A percentile compares a stretch with the other conserved stretches of the same genome.
phyloP scores from a whole-genome alignment of 2,113 vertebrate species.

The Stomatorhinus ivindoensis region DNA sequence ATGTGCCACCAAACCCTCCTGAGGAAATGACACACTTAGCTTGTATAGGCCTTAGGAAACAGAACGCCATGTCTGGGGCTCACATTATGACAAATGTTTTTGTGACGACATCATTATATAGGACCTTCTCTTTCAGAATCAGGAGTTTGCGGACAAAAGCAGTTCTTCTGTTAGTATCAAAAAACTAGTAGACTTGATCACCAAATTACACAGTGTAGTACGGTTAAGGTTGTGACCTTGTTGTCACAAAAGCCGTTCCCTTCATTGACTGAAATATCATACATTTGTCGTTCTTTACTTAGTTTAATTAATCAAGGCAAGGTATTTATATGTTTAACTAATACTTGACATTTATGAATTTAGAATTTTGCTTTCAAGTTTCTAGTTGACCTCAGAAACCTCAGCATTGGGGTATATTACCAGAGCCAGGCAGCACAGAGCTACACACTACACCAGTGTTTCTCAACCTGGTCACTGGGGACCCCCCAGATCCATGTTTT shows the following conservation, averaged over 20 bases:
- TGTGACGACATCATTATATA: neutral
- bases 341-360: neutral
- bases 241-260: neutral
- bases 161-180: neutral
- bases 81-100: neutral
- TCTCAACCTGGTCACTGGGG: neutral
- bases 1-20: neutral
- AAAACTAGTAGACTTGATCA: neutral
- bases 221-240: neutral
- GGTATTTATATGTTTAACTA: neutral
- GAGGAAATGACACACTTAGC: neutral
- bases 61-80: neutral
- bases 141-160: neutral
- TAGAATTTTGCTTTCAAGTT: neutral
- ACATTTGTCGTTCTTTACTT: neutral
- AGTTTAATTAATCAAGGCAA: neutral
- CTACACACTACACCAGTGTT: neutral
- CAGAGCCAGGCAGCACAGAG: neutral
- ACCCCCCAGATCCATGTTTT: neutral
- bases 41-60: neutral
- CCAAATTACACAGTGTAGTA: neutral
- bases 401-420: neutral
- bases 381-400: neutral
- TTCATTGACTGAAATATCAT: neutral
- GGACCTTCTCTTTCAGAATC: neutral